Evolutionary conservation across 2,113 vertebrate species (phyloP), one percentile per base, ranked within the genome.

Genomic region (Sminthopsis crassicaudata): DNA sequence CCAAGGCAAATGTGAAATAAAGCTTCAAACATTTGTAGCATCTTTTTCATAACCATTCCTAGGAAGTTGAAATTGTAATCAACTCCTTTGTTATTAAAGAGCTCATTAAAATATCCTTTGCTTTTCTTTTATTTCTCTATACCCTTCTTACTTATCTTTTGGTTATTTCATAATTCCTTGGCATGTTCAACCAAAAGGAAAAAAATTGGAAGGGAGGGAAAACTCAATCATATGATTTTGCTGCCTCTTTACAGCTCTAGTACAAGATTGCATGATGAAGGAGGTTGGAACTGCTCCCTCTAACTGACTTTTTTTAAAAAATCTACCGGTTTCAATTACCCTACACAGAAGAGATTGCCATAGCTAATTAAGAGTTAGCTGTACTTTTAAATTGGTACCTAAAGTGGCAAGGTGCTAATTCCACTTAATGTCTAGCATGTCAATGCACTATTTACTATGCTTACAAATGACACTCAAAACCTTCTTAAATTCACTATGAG

Each of bases 401-500:
- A 24, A 26, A 92, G 22, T 46, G 51, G 25, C 76, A 0, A 90
- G 53, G 55, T 46, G 27, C 92, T 5, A 3, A 26, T 10, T n/a
- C 50, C 53, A 50, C 0, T 0, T 1, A 10, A n/a, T 0, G 7
- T 27, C 89, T 12, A 4, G 16, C 46, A 60, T 67, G 54, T 90
- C 60, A 91, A 26, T 50, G 16, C 27, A 9, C 5, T 90, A 0
- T 14, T 8, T n/a, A 26, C 93, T 50, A 1, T 2, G 48, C 67
- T 92, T 16, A 7, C 36, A 24, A 30, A 53, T 3, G 90, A 91
- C 91, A 42, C 91, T 57, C 7, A 30, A 19, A 60, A 42, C 26
- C 27, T 51, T 46, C 50, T 46, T 19, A 2, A 0, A 7, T 10
- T 53, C 92, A 2, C 53, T 0, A 8, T 1, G 0, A 0, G 0